Evolutionary conservation across 2,888 invertebrate genomes (phyloP).

Genomic region (Tineola bisselliella): DNA sequence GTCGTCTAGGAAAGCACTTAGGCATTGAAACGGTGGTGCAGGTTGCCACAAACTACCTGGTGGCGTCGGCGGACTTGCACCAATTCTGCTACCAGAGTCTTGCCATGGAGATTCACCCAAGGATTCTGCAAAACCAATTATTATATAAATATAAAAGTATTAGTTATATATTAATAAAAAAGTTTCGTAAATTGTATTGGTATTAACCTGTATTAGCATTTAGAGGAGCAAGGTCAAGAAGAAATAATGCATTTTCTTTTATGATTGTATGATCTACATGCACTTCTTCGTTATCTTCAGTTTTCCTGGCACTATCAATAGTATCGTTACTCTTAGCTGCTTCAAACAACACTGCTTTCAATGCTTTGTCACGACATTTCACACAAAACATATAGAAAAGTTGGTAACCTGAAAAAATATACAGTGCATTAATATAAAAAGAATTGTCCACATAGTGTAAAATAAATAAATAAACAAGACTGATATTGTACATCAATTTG

Average conservation of each 20-base stretch:
- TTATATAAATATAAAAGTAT: too few relatives aligned
- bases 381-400: constrained; percentile 93
- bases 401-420: constrained; percentile 59
- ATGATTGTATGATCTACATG: constrained; percentile 73
- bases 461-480: not conserved
- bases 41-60: constrained; percentile 56
- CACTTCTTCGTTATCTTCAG: constrained; percentile 24
- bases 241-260: constrained; percentile 93
- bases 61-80: constrained; percentile 39
- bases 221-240: constrained; percentile 88
- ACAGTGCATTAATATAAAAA: too few relatives aligned
- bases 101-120: constrained; percentile 28
- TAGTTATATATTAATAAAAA: too few relatives aligned
- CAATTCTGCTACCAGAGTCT: constrained; percentile 27
- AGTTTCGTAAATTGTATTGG: not conserved
- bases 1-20: constrained; percentile 44
- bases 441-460: too few relatives aligned
- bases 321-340: constrained; percentile 31
- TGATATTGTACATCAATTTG: too few relatives aligned
- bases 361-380: constrained; percentile 82
- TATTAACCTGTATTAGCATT: constrained; percentile 38
- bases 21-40: constrained; percentile 55
- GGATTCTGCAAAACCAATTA: not conserved
- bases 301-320: constrained; percentile 24
- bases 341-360: constrained; percentile 41